Base-by-base conservation (phyloP, 1,140 invertebrate species). In the Lordiphosa collinella region DNA sequence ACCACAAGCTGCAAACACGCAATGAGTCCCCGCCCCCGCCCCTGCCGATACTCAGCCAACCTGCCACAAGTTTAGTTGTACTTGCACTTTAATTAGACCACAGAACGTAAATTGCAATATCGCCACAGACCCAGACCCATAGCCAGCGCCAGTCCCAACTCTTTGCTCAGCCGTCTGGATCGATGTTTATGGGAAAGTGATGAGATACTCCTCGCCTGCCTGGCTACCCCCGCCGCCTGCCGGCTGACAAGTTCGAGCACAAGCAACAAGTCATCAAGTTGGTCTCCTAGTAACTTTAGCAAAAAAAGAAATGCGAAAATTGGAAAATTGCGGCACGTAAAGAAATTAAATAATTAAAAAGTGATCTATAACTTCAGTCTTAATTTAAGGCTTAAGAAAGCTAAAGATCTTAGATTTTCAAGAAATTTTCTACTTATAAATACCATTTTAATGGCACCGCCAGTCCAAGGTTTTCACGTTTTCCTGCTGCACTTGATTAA, bases 81-180 rank as follows among this genome's bases (percentile, higher is more conserved):
- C 48, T 82, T 85, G 72, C 78, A 82, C 78, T 82, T 82, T 82
- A 82, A 82, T 82, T 82, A 82, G 76, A 82, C 76, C 76, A 61
- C 78, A 82, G 76, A 75, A 84, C 78, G 78, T 84, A 82, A 84
- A 82, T 84, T 84, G 78, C 79, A 84, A 78, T 84, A 82, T 82
- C 52, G 60, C 60, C 60, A 54, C 48, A 67, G 53, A 29, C 48
- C 31, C 40, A 34, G 43, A 34, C 43, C 46, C 18, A 22, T 4
- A 4, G 18, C 18, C 4, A 22, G 18, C 18, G 18, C 18, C 4
- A 5, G 18, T 22, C 41, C 36, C 34, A 22, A 9, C 14, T 12
- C 29, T 51, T 18, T 31, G 36, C 41, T 18, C 36, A 16, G 22
- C 29, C n/a, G 49, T 40, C 43, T 53, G 16, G 32, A 35, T 38